These are phyloP conservation scores for Ceyx melanurus DNA, from an alignment of 2,113 vertebrate genomes.

Conservation along the genomic window DNA sequence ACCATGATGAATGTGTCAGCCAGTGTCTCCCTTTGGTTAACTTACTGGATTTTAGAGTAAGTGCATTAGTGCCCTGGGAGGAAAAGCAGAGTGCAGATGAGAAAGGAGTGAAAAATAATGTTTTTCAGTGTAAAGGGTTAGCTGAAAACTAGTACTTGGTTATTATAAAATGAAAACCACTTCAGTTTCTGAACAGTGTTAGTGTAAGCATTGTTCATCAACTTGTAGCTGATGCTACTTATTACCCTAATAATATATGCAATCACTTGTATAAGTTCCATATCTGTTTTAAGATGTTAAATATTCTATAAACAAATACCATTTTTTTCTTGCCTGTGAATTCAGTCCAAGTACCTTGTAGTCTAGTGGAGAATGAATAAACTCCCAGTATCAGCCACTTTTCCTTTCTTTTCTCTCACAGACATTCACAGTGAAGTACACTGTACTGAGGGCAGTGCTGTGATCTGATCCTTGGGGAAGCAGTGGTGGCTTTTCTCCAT, in stretches of 20 bases:
- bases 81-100: neutral
- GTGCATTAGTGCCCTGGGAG: neutral
- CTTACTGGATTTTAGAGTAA: neutral
- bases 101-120: neutral
- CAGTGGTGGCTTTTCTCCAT: neutral
- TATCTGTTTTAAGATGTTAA: neutral
- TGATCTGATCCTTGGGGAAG: neutral
- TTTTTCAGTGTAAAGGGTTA: neutral
- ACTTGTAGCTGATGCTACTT: fast-evolving
- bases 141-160: neutral
- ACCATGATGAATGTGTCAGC: conserved; percentile 17
- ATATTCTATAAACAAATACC: neutral
- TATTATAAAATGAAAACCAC: neutral
- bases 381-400: neutral
- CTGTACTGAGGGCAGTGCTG: neutral
- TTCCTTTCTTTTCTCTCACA: neutral
- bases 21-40: neutral
- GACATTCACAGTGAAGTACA: neutral
- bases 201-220: neutral
- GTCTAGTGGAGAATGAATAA: neutral
- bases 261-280: neutral
- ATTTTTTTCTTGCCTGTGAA: neutral
- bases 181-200: neutral
- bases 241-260: neutral
- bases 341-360: neutral